These are phyloP conservation scores for Elegia similella DNA, from an alignment of 2,888 invertebrate species.

Conservation along the genomic window DNA sequence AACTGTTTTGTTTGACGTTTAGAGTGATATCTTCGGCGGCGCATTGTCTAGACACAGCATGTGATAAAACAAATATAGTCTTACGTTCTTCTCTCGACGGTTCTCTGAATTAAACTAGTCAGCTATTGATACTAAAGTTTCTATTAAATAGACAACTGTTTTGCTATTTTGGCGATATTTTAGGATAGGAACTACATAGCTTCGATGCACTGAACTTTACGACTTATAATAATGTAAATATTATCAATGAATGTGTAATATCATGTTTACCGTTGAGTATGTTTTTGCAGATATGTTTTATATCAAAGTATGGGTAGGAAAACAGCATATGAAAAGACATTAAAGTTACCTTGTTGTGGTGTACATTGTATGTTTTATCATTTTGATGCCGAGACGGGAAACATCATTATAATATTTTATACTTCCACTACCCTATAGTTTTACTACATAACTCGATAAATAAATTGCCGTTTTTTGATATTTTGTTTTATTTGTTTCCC, in stretches of 20 bases:
- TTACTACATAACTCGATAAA: background rate
- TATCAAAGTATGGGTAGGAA: background rate
- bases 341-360: background rate
- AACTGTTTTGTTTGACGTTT: constrained; percentile 37
- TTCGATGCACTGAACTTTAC: constrained; percentile 5
- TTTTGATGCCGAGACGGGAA: background rate
- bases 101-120: constrained; percentile 17
- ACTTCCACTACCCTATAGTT: background rate
- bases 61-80: constrained; percentile 28
- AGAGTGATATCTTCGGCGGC: constrained; percentile 33
- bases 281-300: background rate
- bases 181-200: background rate
- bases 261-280: background rate
- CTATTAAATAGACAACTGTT: background rate
- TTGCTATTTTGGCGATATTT: background rate
- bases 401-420: background rate
- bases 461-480: background rate
- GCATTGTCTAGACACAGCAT: constrained; percentile 41
- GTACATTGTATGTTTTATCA: background rate
- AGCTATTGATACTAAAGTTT: constrained; percentile 9
- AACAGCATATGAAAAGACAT: constrained; percentile 1
- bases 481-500: background rate
- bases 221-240: background rate
- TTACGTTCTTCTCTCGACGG: constrained; percentile 28
- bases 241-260: background rate